These are phyloP conservation scores for Ferdinandea cuprea DNA, from an alignment of 2,888 invertebrate genomes.

Conservation along the genomic window DNA sequence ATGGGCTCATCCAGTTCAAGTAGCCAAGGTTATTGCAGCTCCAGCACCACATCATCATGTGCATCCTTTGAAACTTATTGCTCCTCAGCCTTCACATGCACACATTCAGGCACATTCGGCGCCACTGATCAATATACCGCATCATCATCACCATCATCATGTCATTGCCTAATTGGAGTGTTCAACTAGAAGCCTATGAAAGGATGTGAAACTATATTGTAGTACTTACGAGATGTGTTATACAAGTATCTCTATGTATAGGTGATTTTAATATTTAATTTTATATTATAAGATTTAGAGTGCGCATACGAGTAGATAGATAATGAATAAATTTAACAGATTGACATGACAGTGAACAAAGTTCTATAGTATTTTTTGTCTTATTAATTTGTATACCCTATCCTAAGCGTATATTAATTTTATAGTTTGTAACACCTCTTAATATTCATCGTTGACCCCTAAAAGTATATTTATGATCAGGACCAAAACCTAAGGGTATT, in stretches of 20 bases:
- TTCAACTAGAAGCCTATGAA: constrained; percentile 14
- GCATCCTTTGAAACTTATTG: constrained; percentile 78
- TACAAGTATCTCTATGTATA: neutral
- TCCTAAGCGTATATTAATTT: too few relatives aligned
- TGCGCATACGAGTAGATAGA: constrained; percentile 9
- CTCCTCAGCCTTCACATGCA: constrained; percentile 61
- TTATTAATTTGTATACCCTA: neutral
- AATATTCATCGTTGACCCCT: too few relatives aligned
- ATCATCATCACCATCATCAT: constrained; percentile 78
- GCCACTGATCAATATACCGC: constrained; percentile 57
- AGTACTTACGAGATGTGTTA: neutral
- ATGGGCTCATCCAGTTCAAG: constrained; percentile 79
- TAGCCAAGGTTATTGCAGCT: constrained; percentile 75
- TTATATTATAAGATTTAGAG: neutral
- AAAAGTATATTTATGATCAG: too few relatives aligned
- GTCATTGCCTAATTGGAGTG: constrained; percentile 43
- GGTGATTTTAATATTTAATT: constrained; percentile 33
- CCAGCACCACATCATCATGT: constrained; percentile 78
- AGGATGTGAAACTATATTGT: neutral
- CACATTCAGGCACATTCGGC: constrained; percentile 63
- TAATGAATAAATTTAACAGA: constrained; percentile 34
- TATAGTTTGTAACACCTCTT: too few relatives aligned
- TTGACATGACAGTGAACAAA: constrained; percentile 15
- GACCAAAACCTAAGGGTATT: too few relatives aligned
- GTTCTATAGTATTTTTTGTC: neutral